These are phyloP conservation scores for Archips crataeganus DNA, from an alignment of 2,888 invertebrate genomes.

Conservation along the genomic window DNA sequence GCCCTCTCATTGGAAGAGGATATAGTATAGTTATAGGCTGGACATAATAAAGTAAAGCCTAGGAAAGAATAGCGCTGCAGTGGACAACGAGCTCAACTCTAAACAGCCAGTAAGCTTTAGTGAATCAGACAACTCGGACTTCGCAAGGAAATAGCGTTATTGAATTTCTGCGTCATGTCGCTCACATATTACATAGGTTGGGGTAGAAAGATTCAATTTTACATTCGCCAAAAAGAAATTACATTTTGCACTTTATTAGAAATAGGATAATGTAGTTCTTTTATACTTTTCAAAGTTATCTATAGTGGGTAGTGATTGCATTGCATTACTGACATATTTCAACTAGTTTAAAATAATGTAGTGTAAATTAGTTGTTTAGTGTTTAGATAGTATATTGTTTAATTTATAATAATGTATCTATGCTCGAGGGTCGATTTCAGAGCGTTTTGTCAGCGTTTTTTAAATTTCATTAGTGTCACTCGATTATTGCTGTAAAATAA, in stretches of 20 bases:
- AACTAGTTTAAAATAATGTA: no score
- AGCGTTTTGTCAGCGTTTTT: no score
- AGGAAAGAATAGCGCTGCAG: background rate
- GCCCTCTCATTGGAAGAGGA: no score
- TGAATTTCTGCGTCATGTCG: constrained; percentile 36
- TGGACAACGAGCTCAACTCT: constrained; percentile 27
- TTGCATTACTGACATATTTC: no score
- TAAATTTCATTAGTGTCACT: no score
- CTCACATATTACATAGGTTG: constrained; percentile 28
- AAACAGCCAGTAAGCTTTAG: constrained; percentile 30
- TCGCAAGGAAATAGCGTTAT: constrained; percentile 36
- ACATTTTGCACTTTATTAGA: background rate
- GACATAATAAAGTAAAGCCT: background rate
- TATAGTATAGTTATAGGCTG: no score
- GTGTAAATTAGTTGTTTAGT: no score
- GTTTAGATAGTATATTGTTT: no score
- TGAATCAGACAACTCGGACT: constrained; percentile 30
- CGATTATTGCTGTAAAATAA: no score
- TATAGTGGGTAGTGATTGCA: no score
- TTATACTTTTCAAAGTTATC: background rate
- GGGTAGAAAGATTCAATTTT: constrained; percentile 28
- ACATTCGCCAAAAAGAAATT: constrained; percentile 24
- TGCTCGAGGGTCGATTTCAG: no score
- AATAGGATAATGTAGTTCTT: background rate
- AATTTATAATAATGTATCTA: no score